A percentile compares a stretch with the other conserved stretches of the same genome.
Evolutionary conservation across 1,140 invertebrate species (phyloP).

Genomic region (Drosophila guanche): DNA sequence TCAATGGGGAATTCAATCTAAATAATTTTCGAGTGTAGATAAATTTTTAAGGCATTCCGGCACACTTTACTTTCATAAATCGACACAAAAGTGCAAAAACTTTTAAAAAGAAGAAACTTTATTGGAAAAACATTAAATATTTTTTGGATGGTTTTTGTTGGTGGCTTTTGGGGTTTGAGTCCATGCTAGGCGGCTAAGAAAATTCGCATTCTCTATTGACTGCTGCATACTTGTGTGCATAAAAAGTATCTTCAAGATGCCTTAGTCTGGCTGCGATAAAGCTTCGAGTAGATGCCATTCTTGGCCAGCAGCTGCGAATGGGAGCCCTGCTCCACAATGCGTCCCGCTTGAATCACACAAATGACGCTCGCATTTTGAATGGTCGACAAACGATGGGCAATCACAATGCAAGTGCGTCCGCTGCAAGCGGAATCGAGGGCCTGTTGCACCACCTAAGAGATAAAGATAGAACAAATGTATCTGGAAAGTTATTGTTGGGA

Average conservation of each 20-base stretch:
- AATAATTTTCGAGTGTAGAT: no score
- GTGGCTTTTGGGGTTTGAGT: slow-evolving; percentile 18
- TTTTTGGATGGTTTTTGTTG: not conserved
- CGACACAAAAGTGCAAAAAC: no score
- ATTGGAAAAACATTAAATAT: no score
- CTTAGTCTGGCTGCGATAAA: slow-evolving; percentile 85
- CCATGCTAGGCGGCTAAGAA: slow-evolving; percentile 5
- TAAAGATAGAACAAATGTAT: not conserved
- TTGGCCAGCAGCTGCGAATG: slow-evolving; percentile 90
- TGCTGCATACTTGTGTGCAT: slow-evolving; percentile 8
- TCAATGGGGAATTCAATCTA: no score
- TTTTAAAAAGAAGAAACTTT: no score
- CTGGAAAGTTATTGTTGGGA: not conserved
- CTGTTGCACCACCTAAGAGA: slow-evolving; percentile 85
- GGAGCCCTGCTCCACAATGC: slow-evolving; percentile 91
- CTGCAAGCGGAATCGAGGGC: slow-evolving; percentile 86
- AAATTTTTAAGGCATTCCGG: no score
- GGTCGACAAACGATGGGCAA: slow-evolving; percentile 89
- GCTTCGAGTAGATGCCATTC: slow-evolving; percentile 91
- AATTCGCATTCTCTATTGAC: not conserved
- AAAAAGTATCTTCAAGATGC: slow-evolving; percentile 36
- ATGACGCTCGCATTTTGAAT: slow-evolving; percentile 90
- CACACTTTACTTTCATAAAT: no score
- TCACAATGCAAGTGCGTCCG: slow-evolving; percentile 88
- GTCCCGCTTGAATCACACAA: slow-evolving; percentile 90